These are phyloP conservation scores for Leucophora obtusa DNA, from an alignment of 2,888 invertebrate species.

Conservation along the genomic window DNA sequence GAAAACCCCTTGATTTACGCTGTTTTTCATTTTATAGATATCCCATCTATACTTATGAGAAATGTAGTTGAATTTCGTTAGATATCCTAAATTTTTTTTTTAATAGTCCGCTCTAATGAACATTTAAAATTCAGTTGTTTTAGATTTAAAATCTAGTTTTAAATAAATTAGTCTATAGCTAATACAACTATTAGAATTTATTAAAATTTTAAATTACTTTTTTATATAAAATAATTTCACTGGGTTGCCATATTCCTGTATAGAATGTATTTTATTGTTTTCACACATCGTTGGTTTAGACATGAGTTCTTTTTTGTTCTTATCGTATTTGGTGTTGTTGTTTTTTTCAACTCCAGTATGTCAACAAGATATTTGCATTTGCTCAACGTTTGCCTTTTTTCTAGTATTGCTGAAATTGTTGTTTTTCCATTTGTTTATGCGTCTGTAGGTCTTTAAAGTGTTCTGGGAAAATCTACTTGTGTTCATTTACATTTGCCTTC, in stretches of 20 bases:
- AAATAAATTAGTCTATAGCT: no score
- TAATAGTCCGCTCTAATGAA: no score
- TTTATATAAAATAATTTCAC: no score
- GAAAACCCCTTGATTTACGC: neutral
- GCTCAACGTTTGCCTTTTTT: slow-evolving; percentile 9
- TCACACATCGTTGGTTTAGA: slow-evolving; percentile 43
- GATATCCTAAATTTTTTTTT: no score
- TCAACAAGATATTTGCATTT: slow-evolving; percentile 16
- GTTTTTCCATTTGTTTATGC: neutral
- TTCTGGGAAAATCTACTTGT: slow-evolving; percentile 6
- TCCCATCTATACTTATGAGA: neutral
- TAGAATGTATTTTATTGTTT: slow-evolving; percentile 46
- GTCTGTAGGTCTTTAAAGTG: neutral
- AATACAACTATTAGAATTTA: no score
- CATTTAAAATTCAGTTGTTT: no score
- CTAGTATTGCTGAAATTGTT: neutral
- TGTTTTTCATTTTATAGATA: neutral
- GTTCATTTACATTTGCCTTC: neutral
- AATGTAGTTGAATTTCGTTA: no score
- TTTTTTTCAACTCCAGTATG: neutral
- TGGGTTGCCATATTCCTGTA: neutral
- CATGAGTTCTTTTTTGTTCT: slow-evolving; percentile 17
- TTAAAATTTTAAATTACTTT: no score
- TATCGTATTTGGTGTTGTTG: neutral
- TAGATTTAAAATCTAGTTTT: no score